These are phyloP conservation scores for Harpalus rubripes DNA, from an alignment of 2,888 invertebrate species.

Conservation along the genomic window DNA sequence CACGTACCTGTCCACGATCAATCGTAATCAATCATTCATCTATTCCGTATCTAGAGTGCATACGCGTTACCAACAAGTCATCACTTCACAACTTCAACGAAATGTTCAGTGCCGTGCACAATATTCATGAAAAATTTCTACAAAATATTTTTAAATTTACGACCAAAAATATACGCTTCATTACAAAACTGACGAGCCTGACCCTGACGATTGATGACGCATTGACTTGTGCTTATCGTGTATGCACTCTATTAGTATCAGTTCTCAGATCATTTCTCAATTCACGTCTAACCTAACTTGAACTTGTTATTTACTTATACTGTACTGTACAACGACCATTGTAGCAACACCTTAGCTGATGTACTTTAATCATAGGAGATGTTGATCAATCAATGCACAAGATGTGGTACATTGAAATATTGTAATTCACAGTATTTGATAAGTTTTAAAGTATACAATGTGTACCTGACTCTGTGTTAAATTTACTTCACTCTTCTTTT, in stretches of 20 bases:
- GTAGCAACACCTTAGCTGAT: conserved; percentile 61
- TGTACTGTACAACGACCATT: conserved; percentile 63
- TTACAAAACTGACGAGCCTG: too few relatives aligned
- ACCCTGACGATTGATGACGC: too few relatives aligned
- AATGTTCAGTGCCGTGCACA: too few relatives aligned
- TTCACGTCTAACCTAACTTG: conserved; percentile 56
- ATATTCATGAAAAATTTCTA: too few relatives aligned
- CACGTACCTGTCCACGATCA: conserved; percentile 10
- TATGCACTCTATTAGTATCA: conserved; percentile 46
- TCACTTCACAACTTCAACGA: too few relatives aligned
- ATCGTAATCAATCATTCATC: not conserved
- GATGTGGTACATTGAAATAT: conserved; percentile 61
- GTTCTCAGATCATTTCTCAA: conserved; percentile 12
- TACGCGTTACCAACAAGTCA: too few relatives aligned
- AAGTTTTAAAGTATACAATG: conserved; percentile 65
- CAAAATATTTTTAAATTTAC: too few relatives aligned
- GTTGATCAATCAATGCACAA: conserved; percentile 68
- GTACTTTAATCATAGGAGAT: conserved; percentile 63
- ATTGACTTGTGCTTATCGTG: too few relatives aligned
- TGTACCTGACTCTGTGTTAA: conserved; percentile 66
- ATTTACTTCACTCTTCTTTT: conserved; percentile 34
- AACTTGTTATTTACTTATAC: conserved; percentile 66
- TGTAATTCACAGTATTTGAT: conserved; percentile 62
- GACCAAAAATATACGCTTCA: too few relatives aligned
- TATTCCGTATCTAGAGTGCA: conserved; percentile 15